A percentile compares a stretch with the other conserved stretches of the same genome.
These are phyloP conservation scores for Andrena bucephala DNA, from an alignment of 2,888 invertebrate genomes.

Conservation along the genomic window DNA sequence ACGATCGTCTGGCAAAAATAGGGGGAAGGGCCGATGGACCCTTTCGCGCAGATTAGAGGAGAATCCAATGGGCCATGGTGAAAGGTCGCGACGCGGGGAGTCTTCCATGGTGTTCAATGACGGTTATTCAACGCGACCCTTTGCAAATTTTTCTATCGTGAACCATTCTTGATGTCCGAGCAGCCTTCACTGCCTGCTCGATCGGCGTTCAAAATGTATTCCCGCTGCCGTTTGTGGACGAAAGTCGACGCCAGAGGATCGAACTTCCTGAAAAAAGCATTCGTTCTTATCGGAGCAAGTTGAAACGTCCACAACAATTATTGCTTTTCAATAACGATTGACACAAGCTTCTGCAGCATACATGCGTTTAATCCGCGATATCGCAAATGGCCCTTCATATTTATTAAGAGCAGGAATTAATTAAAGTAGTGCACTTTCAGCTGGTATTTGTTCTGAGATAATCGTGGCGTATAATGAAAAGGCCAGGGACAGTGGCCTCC, in stretches of 20 bases:
- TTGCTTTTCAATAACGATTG: too few relatives aligned
- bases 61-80: slow-evolving; percentile 56
- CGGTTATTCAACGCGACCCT: slow-evolving; percentile 45
- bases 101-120: slow-evolving; percentile 39
- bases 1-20: slow-evolving; percentile 46
- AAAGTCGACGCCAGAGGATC: background rate
- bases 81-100: slow-evolving; percentile 55
- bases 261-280: background rate
- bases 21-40: slow-evolving; percentile 44
- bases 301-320: background rate
- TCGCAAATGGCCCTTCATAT: too few relatives aligned
- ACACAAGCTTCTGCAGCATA: too few relatives aligned
- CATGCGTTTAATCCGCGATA: too few relatives aligned
- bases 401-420: background rate
- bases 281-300: background rate
- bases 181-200: background rate
- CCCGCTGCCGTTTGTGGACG: too few relatives aligned
- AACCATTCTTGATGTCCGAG: slow-evolving; percentile 28
- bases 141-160: slow-evolving; percentile 41
- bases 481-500: background rate
- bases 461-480: slow-evolving; percentile 1
- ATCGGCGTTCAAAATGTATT: slow-evolving; percentile 15
- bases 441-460: background rate
- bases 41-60: slow-evolving; percentile 58
- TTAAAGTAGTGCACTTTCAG: background rate